Evolutionary conservation across 2,888 invertebrate genomes (phyloP).

Genomic region (Amphiduros pacificus): DNA sequence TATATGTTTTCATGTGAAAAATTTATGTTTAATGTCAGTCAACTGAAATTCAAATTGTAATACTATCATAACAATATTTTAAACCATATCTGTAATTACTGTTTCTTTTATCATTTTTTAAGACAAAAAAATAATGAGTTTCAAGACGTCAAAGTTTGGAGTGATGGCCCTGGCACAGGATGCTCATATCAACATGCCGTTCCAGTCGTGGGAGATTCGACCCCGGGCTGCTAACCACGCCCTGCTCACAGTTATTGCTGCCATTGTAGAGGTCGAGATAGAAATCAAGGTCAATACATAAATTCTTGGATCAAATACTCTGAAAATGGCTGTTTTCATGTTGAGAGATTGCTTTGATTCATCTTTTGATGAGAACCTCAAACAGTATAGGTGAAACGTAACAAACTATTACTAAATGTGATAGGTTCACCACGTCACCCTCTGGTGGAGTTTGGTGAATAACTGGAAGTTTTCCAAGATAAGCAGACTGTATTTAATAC

Average conservation of each 20-base stretch:
- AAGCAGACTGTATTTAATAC: too few relatives aligned
- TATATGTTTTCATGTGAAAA: background rate
- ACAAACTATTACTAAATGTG: too few relatives aligned
- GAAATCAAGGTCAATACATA: constrained; percentile 43
- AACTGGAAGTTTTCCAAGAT: too few relatives aligned
- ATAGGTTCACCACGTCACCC: too few relatives aligned
- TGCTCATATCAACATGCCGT: constrained; percentile 59
- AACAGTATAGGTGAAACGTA: too few relatives aligned
- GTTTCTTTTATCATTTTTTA: background rate
- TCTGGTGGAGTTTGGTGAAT: too few relatives aligned
- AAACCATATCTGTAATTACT: background rate
- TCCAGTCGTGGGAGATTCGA: constrained; percentile 59
- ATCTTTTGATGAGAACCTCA: too few relatives aligned
- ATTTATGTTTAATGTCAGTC: background rate
- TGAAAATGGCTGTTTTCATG: too few relatives aligned
- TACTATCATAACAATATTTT: background rate
- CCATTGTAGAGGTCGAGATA: constrained; percentile 56
- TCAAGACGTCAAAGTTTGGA: constrained; percentile 54
- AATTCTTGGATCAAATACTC: too few relatives aligned
- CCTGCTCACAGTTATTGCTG: constrained; percentile 55
- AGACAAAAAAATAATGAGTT: constrained; percentile 34
- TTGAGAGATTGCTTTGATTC: too few relatives aligned
- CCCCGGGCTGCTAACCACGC: constrained; percentile 47
- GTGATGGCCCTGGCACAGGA: constrained; percentile 57
- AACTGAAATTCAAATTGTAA: background rate